Evolutionary conservation across 2,113 vertebrate species (phyloP).

Genomic region (Octodon degus): DNA sequence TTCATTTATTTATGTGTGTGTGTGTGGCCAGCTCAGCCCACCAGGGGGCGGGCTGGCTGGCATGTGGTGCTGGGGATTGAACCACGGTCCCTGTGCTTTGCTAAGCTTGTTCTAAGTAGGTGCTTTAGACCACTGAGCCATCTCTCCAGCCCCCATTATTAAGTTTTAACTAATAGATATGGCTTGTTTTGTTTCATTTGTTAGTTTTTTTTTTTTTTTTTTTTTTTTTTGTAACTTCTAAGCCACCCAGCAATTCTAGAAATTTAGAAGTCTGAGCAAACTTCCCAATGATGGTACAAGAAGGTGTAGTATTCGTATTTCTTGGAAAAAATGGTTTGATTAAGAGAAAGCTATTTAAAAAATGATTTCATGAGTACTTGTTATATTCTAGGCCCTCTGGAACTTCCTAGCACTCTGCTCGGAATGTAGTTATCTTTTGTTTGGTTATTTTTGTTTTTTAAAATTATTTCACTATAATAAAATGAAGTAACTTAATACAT

Average conservation of each 20-base stretch:
- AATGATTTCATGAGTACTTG: neutral
- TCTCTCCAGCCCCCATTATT: no score
- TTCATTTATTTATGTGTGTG: no score
- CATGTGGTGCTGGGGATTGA: no score
- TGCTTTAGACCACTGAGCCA: no score
- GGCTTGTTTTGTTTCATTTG: constrained; percentile 27
- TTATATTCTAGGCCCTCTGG: neutral
- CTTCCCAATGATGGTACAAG: neutral
- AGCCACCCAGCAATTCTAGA: constrained; percentile 1
- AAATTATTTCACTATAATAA: constrained; percentile 31
- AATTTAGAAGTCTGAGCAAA: constrained; percentile 13
- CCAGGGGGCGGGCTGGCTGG: no score
- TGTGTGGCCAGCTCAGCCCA: no score
- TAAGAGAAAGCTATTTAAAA: neutral
- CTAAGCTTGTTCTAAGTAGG: no score
- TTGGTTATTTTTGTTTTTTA: neutral
- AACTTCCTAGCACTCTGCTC: constrained; percentile 26
- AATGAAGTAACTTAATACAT: constrained; percentile 43
- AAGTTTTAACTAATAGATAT: constrained; percentile 41
- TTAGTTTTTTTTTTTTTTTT: constrained; percentile 2
- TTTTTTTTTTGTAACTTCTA: neutral
- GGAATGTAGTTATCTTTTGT: neutral
- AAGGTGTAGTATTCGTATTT: neutral
- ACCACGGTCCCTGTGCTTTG: no score
- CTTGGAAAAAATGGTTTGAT: neutral